These are phyloP conservation scores for Coendou prehensilis DNA, from an alignment of 2,797 vertebrate genomes.

Conservation along the genomic window DNA sequence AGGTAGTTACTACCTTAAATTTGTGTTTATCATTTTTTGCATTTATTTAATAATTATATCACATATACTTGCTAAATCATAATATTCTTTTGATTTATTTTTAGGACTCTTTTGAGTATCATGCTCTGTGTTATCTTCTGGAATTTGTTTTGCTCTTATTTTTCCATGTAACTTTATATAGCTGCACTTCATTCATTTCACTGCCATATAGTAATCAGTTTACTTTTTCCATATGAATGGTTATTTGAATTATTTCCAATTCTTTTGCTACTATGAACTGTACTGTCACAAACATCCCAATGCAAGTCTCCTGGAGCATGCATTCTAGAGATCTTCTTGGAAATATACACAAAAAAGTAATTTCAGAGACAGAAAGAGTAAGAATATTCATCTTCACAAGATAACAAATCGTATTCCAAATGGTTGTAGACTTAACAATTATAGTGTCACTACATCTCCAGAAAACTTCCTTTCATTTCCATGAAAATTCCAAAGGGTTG, in stretches of 20 bases:
- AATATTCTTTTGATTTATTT: background rate
- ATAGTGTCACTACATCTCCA: background rate
- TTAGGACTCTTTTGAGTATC: background rate
- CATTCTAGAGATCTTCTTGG: background rate
- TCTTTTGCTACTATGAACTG: background rate
- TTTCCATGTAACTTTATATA: background rate
- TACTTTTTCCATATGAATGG: background rate
- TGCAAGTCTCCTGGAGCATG: background rate
- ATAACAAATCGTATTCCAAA: background rate
- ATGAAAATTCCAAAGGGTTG: background rate
- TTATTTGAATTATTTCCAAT: constrained; percentile 20
- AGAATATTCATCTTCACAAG: background rate
- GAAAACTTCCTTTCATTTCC: background rate
- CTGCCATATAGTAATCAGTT: background rate
- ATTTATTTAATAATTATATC: background rate
- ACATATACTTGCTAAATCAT: background rate
- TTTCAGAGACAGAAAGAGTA: background rate
- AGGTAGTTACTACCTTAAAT: background rate
- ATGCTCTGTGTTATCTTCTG: background rate
- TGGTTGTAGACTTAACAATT: background rate
- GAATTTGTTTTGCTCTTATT: background rate
- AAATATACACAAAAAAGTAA: background rate
- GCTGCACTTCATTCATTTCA: background rate
- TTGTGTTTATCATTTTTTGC: background rate
- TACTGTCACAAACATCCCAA: background rate